phyloP scores from a whole-genome alignment of 2,113 vertebrate genomes.

The Stictonetta naevosa region DNA sequence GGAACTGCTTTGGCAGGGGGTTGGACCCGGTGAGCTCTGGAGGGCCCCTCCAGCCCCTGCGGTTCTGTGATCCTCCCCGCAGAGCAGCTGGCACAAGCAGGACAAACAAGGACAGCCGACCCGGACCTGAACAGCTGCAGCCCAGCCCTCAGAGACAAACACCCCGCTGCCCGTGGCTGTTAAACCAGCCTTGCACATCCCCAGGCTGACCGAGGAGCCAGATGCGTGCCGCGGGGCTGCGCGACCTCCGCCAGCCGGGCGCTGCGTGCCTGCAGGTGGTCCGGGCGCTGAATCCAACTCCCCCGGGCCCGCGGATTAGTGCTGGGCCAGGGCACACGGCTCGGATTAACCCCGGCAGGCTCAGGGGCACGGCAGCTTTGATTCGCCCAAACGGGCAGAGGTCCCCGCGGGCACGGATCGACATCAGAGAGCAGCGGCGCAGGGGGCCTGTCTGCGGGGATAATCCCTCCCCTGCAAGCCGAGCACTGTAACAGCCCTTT shows the following conservation, averaged over 20 bases:
- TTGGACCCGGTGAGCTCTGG: too few species aligned
- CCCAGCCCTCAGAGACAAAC: background rate
- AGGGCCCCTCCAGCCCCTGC: too few species aligned
- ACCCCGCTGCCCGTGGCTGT: fast-evolving
- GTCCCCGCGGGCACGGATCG: background rate
- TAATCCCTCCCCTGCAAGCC: conserved; percentile 29
- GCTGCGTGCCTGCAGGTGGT: background rate
- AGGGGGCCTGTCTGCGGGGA: background rate
- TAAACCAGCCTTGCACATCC: background rate
- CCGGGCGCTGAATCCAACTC: background rate
- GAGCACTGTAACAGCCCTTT: conserved; percentile 3
- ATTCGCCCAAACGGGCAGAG: background rate
- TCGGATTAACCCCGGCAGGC: background rate
- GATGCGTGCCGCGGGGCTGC: background rate
- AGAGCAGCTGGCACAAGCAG: fast-evolving
- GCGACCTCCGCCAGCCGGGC: background rate
- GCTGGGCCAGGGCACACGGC: background rate
- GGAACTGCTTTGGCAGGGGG: too few species aligned
- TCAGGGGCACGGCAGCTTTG: background rate
- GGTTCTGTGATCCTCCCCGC: background rate
- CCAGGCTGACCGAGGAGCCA: fast-evolving
- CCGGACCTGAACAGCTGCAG: background rate
- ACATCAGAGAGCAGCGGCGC: background rate
- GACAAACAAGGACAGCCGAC: background rate
- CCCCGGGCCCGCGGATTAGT: background rate